Percentiles rank a stretch among this genome's conserved stretches.
These are phyloP conservation scores for Ptychodera flava DNA, from an alignment of 35 echinoderm and acorn worm species.

Conservation along the genomic window DNA sequence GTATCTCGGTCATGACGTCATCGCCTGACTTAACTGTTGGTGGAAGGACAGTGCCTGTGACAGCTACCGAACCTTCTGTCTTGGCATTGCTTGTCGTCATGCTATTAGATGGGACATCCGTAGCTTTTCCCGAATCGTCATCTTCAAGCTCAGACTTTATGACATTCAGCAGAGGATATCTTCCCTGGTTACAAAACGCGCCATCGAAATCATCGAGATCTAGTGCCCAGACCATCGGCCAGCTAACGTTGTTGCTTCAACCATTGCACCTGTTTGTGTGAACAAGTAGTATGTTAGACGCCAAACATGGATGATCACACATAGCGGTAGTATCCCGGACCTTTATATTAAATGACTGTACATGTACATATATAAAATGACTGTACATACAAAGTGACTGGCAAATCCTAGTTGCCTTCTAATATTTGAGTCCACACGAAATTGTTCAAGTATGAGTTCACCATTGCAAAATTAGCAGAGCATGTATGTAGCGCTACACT, in stretches of 20 bases:
- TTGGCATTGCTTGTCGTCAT: background rate
- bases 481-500: no score
- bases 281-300: background rate
- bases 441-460: no score
- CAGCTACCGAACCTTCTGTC: background rate
- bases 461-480: no score
- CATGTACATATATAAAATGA: background rate
- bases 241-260: slow-evolving; percentile 26
- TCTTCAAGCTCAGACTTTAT: slow-evolving; percentile 18
- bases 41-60: no score
- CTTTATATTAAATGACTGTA: background rate
- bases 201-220: slow-evolving; percentile 48
- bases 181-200: slow-evolving; percentile 8
- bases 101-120: background rate
- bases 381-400: background rate
- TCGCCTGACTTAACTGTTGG: no score
- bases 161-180: slow-evolving; percentile 32
- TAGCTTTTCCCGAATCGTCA: background rate
- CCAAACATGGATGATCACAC: background rate
- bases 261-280: slow-evolving; percentile 9
- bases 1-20: background rate
- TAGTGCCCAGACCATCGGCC: slow-evolving; percentile 41
- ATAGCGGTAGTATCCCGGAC: background rate
- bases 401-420: no score
- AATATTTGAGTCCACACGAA: no score